Base-by-base conservation (phyloP, 2,888 invertebrate genomes). In the Diplazon laetatorius region DNA sequence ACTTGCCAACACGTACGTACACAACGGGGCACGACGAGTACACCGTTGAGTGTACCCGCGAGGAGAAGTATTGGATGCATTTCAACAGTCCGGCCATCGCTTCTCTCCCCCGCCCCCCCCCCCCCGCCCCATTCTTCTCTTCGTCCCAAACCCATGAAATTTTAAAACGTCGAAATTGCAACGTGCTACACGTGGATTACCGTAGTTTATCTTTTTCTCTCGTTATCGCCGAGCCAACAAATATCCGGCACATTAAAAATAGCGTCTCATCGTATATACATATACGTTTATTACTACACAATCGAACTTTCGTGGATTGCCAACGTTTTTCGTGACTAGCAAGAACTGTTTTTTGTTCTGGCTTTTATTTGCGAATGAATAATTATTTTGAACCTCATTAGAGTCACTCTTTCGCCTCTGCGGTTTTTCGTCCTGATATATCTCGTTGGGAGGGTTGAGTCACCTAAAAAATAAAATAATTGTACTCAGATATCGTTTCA, bases 141-240 rank as follows among this genome's bases (percentile, higher is more conserved):
- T 46, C 39, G 44, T 12, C 42, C 46, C 42, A 52, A 20, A 18
- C 25, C 9, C 70, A 76, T 82, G 76, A 78, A 82, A 80, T 18
- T 82, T 82, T 80, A 76, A 80, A 78, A 70, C 63, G 60, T 46
- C 68, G 73, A 73, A 82, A 82, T 82, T 80, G 69, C 78, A 60
- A 46, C 18, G 18, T 30, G 37, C 73, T 25, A 9, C 37, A 57
- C 25, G 9, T 42, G 30, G 68, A 20, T 25, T 48, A 30, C 44
- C 16, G 42, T 42, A 10, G 52, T 25, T 39, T 8, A 10, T 14
- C 37, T 18, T 35, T 44, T 14, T 22, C n/a, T 60, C 18, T 50
- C 35, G 10, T 35, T 37, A 37, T 48, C 35, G 5, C 20, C 35
- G 48, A n/a, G 35, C 25, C 10, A 16, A 62, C 30, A 30, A 46